These are phyloP conservation scores for Paraescarpia echinospica DNA, from an alignment of 1,140 invertebrate species.

Conservation along the genomic window DNA sequence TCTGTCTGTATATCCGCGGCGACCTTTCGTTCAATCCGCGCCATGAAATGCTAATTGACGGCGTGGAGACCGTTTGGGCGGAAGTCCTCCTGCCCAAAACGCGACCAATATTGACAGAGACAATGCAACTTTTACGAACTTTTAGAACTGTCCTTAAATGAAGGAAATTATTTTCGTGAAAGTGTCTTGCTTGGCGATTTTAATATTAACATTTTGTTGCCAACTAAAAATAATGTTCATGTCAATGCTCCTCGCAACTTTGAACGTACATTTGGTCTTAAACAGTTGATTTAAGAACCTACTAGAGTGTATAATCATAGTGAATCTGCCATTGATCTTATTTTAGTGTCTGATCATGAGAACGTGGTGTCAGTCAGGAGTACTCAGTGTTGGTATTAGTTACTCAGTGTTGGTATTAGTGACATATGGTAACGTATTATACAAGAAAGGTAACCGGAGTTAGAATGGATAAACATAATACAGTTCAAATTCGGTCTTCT, in stretches of 20 bases:
- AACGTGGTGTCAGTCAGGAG: constrained; percentile 2
- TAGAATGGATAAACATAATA: not conserved
- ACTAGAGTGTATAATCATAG: not conserved
- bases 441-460: not conserved
- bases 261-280: constrained; percentile 7
- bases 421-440: too few relatives aligned
- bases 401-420: not conserved
- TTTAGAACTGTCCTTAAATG: too few relatives aligned
- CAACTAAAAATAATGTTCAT: not conserved
- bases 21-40: too few relatives aligned
- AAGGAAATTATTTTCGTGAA: too few relatives aligned
- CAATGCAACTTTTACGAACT: too few relatives aligned
- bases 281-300: not conserved
- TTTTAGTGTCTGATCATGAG: constrained; percentile 10
- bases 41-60: too few relatives aligned
- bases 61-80: too few relatives aligned
- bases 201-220: not conserved
- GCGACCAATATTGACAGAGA: too few relatives aligned
- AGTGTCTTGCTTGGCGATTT: too few relatives aligned
- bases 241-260: not conserved
- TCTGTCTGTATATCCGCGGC: too few relatives aligned
- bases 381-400: not conserved
- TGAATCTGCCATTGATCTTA: too few relatives aligned
- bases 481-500: not conserved
- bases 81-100: too few relatives aligned